phyloP scores from a whole-genome alignment of 2,113 vertebrate species.

The Sphaerodactylus townsendi region DNA sequence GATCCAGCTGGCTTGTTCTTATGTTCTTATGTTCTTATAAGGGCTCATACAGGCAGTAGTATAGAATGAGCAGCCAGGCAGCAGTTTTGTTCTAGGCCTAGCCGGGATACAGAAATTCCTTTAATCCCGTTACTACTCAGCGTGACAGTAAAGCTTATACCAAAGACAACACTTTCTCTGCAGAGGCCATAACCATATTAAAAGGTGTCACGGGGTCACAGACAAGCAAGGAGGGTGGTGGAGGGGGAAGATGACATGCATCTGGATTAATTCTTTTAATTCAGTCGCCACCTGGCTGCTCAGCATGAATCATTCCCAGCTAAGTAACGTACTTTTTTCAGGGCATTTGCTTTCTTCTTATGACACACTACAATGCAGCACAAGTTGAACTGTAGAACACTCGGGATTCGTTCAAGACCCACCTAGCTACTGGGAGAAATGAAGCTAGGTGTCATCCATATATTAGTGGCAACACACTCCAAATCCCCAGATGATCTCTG shows the following conservation, averaged over 20 bases:
- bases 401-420: too few relatives aligned
- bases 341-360: rapidly evolving
- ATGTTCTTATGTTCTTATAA: too few relatives aligned
- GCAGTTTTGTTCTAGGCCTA: constrained; percentile 31
- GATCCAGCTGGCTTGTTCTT: too few relatives aligned
- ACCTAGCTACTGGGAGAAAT: too few relatives aligned
- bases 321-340: neutral
- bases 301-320: rapidly evolving
- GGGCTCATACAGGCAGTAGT: neutral
- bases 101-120: constrained; percentile 21
- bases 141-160: constrained; percentile 47
- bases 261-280: neutral
- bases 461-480: too few relatives aligned
- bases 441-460: too few relatives aligned
- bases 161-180: constrained; percentile 3
- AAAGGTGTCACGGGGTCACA: constrained; percentile 3
- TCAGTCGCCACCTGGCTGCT: rapidly evolving
- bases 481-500: too few relatives aligned
- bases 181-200: neutral
- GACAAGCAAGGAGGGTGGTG: neutral
- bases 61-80: constrained; percentile 33
- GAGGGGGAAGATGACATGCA: neutral
- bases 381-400: neutral
- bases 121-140: constrained; percentile 47
- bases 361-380: neutral